A percentile compares a stretch with the other conserved stretches of the same genome.
phyloP scores from a whole-genome alignment of 2,888 invertebrate genomes.

The Melanchra persicariae region DNA sequence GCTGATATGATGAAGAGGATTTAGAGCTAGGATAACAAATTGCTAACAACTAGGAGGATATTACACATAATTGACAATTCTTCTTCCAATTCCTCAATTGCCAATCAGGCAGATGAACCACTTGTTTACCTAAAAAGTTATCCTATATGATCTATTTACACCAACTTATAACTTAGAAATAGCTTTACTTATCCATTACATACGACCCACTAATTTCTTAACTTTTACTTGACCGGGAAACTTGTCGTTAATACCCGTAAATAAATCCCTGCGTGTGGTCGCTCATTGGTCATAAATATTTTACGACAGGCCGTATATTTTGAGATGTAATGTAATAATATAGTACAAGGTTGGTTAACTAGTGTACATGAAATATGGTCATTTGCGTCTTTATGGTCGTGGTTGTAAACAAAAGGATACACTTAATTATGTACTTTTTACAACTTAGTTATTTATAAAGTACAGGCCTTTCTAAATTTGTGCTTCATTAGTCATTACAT shows the following conservation, averaged over 20 bases:
- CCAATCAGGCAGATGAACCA: background rate
- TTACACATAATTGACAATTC: background rate
- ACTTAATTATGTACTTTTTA: background rate
- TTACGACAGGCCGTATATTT: constrained; percentile 59
- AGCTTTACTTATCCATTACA: constrained; percentile 1
- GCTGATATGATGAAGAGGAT: too few relatives aligned
- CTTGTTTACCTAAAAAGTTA: constrained; percentile 24
- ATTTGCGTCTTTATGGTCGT: background rate
- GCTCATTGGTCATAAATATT: constrained; percentile 54
- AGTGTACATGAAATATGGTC: constrained; percentile 33
- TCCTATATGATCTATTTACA: constrained; percentile 32
- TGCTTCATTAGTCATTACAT: too few relatives aligned
- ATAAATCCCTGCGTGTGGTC: constrained; percentile 61
- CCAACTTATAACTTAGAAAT: constrained; percentile 13
- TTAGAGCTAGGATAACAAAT: too few relatives aligned
- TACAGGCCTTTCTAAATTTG: background rate
- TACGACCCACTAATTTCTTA: constrained; percentile 43
- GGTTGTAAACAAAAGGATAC: constrained; percentile 16
- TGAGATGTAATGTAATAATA: constrained; percentile 53
- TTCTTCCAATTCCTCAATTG: background rate
- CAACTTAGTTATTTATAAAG: background rate
- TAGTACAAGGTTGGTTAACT: constrained; percentile 47
- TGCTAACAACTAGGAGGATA: too few relatives aligned
- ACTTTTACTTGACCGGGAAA: constrained; percentile 45
- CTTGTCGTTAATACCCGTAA: constrained; percentile 43